These are phyloP conservation scores for Heliconius erato DNA, from an alignment of 2,888 invertebrate genomes.

Conservation along the genomic window DNA sequence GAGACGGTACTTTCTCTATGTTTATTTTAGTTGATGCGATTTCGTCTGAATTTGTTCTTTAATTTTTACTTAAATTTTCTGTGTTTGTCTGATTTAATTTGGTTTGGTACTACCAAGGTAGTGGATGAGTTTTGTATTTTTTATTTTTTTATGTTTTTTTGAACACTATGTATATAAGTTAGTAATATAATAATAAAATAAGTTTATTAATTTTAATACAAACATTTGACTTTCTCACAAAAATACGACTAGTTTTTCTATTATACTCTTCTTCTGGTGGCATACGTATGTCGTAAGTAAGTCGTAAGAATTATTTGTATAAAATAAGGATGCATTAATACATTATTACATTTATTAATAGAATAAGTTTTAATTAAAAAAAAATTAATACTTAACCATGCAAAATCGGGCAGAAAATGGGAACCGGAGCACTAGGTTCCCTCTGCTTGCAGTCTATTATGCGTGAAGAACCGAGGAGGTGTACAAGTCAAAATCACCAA, in stretches of 20 bases:
- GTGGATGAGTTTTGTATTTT: background rate
- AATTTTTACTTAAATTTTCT: slow-evolving; percentile 16
- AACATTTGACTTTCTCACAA: too few relatives aligned
- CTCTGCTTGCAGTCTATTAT: background rate
- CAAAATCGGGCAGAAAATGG: too few relatives aligned
- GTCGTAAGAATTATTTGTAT: too few relatives aligned
- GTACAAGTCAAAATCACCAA: too few relatives aligned
- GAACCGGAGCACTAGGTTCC: background rate
- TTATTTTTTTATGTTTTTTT: background rate
- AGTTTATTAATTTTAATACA: too few relatives aligned
- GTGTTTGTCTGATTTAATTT: slow-evolving; percentile 23
- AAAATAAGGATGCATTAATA: too few relatives aligned
- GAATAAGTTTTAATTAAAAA: too few relatives aligned
- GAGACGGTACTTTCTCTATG: slow-evolving; percentile 59
- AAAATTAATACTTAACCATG: too few relatives aligned
- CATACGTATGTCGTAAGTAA: too few relatives aligned
- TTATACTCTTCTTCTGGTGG: too few relatives aligned
- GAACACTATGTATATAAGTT: background rate
- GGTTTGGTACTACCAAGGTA: background rate
- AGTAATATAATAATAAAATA: background rate
- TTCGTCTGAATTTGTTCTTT: slow-evolving; percentile 40
- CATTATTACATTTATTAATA: too few relatives aligned
- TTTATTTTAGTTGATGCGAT: slow-evolving; percentile 49
- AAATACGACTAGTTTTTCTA: too few relatives aligned
- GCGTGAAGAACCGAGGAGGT: background rate